Percentiles rank a stretch among this genome's conserved stretches.
These are phyloP conservation scores for Penaeus vannamei DNA, from an alignment of 1,140 invertebrate species.

Conservation along the genomic window DNA sequence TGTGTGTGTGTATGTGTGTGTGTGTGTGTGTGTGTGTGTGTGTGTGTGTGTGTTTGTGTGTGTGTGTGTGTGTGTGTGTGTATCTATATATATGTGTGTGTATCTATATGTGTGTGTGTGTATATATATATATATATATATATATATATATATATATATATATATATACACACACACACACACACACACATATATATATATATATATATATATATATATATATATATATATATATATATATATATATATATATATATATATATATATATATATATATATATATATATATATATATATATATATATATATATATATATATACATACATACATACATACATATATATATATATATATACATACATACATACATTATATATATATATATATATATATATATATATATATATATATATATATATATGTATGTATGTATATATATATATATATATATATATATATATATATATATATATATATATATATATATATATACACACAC, in stretches of 20 bases:
- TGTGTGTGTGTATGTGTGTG: background rate
- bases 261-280: background rate
- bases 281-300: too few species aligned
- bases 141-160: slow-evolving; percentile 5
- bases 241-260: background rate
- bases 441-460: too few species aligned
- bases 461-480: too few species aligned
- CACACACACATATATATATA: slow-evolving; percentile 16
- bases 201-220: background rate
- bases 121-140: slow-evolving; percentile 14
- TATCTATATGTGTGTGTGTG: background rate
- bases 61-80: background rate
- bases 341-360: too few species aligned
- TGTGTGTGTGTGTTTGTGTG: background rate
- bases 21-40: background rate
- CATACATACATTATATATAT: too few species aligned
- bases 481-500: too few species aligned
- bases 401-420: too few species aligned
- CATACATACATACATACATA: too few species aligned
- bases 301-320: too few species aligned
- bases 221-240: background rate
- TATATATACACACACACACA: slow-evolving; percentile 16
- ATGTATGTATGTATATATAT: too few species aligned
- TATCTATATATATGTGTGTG: slow-evolving; percentile 4
- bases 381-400: too few species aligned